Base-by-base conservation (phyloP, 1,140 invertebrate genomes). In the Lucilia sericata region DNA sequence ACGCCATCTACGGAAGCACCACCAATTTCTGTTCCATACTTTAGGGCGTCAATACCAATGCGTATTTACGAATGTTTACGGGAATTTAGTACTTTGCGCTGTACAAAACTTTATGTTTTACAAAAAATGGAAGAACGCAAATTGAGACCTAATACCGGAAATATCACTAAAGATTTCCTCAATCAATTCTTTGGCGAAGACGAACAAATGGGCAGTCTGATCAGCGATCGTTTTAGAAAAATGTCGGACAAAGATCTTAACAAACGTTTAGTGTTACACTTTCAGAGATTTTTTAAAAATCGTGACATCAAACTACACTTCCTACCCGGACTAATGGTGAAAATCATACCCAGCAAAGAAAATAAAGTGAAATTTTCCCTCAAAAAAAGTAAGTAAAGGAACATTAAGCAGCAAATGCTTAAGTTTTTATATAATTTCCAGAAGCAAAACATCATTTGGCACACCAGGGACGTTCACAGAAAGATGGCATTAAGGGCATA, bases 271-370 rank as follows among this genome's bases (percentile, higher is more conserved):
- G 87, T 90, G 14, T 55, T 85, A 34, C 87, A 86, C 36, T 91
- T 91, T 76, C 88, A 91, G 70, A 85, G 87, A 2, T 91, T 91
- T 74, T 91, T 91, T 75, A 88, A 91, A 81, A 85, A 90, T 83
- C 88, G 90, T 36, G 88, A 90, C 49, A 88, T 91, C n/a, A 90
- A 91, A 85, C 80, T 91, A 65, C 88, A 89, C 81, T 88, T 91
- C 34, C 84, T 91, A 51, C 86, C 89, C 9, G 90, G 88, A 12
- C 87, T 91, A 85, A 86, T 89, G 74, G 86, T 91, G 19, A 88
- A 90, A 84, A 86, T 91, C 17, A 86, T 91, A 75, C 90, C 90
- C 82, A 91, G 88, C 85, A 88, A 88, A 84, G 88, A 90, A 21
- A 91, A 91, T 82, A 88, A 88, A 55, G 74, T 91, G 5, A 90